Evolutionary conservation across 2,113 vertebrate genomes (phyloP).

Genomic region (Uropsilus gracilis): DNA sequence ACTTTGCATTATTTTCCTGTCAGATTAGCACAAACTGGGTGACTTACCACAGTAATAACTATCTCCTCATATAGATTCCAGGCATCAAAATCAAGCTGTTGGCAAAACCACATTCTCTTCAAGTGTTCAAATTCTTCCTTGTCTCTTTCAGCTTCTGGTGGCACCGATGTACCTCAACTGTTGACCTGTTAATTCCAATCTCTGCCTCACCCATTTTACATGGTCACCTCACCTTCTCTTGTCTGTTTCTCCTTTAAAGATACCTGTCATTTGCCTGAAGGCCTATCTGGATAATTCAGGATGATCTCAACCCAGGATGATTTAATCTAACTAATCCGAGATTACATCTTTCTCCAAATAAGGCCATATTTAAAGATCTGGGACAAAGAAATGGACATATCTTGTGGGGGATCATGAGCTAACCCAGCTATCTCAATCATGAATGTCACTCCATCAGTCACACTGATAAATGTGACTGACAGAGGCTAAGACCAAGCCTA

Average conservation of each 20-base stretch:
- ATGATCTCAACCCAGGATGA: background rate
- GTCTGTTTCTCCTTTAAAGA: background rate
- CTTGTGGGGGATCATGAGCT: too few relatives aligned
- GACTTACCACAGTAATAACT: too few relatives aligned
- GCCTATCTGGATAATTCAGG: background rate
- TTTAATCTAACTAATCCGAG: background rate
- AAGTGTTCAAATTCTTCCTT: background rate
- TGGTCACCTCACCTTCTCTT: background rate
- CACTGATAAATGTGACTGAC: background rate
- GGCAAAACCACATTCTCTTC: background rate
- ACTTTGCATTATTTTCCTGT: background rate
- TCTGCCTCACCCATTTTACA: background rate
- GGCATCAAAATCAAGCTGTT: background rate
- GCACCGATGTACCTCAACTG: background rate
- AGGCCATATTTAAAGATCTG: background rate
- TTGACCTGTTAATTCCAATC: accelerated
- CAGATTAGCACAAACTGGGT: background rate
- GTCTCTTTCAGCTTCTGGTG: background rate
- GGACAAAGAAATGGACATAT: background rate
- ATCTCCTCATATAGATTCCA: background rate
- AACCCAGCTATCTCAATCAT: background rate
- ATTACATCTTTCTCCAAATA: background rate
- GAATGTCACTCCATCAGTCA: background rate
- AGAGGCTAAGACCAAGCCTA: background rate
- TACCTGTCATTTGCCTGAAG: background rate